Percentiles rank a stretch among this genome's conserved stretches.
phyloP scores from a whole-genome alignment of 2,888 invertebrate genomes.

The Drosophila planitibia region DNA sequence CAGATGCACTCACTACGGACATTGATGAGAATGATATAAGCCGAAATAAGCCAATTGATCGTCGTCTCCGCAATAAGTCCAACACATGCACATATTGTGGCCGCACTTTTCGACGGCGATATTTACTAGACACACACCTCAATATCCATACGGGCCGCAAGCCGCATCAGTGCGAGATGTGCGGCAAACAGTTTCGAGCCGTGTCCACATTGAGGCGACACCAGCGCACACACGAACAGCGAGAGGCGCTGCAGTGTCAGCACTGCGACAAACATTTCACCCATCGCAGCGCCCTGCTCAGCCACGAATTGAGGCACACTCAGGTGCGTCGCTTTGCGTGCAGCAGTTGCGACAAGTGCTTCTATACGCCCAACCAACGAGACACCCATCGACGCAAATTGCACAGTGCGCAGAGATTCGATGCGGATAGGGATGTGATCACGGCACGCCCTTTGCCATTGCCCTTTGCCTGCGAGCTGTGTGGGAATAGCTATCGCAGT shows the following conservation, averaged over 20 bases:
- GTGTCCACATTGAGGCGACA: conserved; percentile 67
- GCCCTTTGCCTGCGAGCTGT: conserved; percentile 65
- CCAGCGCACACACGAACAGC: conserved; percentile 60
- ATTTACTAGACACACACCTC: conserved; percentile 65
- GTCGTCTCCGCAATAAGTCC: conserved; percentile 51
- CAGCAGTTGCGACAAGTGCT: conserved; percentile 58
- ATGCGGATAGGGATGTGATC: neutral
- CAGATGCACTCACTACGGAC: conserved; percentile 8
- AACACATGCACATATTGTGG: conserved; percentile 67
- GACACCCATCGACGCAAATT: conserved; percentile 68
- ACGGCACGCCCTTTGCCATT: conserved; percentile 46
- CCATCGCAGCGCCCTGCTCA: conserved; percentile 65
- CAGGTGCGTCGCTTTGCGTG: conserved; percentile 60
- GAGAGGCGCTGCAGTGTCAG: conserved; percentile 50
- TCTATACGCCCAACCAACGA: conserved; percentile 70
- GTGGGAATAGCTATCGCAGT: conserved; percentile 64
- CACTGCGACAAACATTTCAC: conserved; percentile 63
- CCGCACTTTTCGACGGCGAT: conserved; percentile 64
- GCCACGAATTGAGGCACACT: conserved; percentile 68
- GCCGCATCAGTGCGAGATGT: conserved; percentile 71
- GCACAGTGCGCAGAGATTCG: conserved; percentile 38
- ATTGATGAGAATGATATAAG: conserved; percentile 20
- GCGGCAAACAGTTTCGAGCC: conserved; percentile 68
- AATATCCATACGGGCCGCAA: conserved; percentile 69
- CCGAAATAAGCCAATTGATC: conserved; percentile 39